A percentile compares a stretch with the other conserved stretches of the same genome.
Conservation (phyloP, 2,888 invertebrate species). For the Drosophila flavopinicola region DNA sequence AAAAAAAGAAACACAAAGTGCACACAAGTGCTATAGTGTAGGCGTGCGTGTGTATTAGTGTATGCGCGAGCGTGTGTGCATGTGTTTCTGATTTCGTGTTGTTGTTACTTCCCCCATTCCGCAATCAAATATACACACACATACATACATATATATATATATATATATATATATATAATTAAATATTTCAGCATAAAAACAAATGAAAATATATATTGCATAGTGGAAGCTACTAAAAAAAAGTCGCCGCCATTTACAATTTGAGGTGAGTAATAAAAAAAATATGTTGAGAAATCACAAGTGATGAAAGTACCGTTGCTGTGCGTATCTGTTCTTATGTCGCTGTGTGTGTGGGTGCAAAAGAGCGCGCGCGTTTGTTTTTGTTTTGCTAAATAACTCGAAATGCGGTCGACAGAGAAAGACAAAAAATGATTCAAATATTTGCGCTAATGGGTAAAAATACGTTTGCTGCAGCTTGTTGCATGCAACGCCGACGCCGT, state of each 20-base stretch:
- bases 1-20: conserved; percentile 42
- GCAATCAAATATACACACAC: conserved; percentile 21
- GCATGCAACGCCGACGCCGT: conserved; percentile 49
- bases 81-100: conserved; percentile 68
- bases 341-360: conserved; percentile 31
- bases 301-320: conserved; percentile 52
- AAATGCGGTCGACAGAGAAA: conserved; percentile 57
- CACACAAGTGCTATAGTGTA: conserved; percentile 50
- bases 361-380: conserved; percentile 47
- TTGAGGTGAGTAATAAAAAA: conserved; percentile 55
- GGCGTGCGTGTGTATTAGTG: conserved; percentile 32
- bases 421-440: conserved; percentile 57
- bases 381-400: conserved; percentile 49
- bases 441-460: conserved; percentile 69
- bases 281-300: conserved; percentile 45
- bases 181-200: conserved; percentile 40
- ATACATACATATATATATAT: conserved; percentile 1
- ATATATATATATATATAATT: conserved; percentile 8
- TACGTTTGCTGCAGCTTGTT: conserved; percentile 62
- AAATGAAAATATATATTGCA: conserved; percentile 30
- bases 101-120: conserved; percentile 54
- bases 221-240: conserved; percentile 18
- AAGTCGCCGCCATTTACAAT: conserved; percentile 38
- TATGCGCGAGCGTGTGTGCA: conserved; percentile 35
- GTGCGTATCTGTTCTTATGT: conserved; percentile 12